Conservation (phyloP, 30 jellyfish, hydroid and myxozoan species). For the Morbakka virulenta region DNA sequence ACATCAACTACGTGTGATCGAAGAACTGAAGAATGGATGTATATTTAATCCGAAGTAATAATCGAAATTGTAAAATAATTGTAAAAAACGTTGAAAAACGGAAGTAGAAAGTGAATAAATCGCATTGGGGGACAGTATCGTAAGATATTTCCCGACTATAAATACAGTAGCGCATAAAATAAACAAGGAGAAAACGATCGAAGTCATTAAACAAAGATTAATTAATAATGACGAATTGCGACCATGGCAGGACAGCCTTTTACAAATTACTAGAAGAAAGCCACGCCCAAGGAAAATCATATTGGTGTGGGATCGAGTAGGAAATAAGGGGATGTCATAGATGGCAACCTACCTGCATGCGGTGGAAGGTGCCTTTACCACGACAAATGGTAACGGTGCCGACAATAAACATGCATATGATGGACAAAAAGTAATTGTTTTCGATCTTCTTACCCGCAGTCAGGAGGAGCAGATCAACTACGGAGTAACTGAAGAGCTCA, state of each 20-base stretch:
- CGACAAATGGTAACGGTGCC: neutral
- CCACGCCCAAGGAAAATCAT: neutral
- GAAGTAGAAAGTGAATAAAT: no score
- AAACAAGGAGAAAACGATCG: neutral
- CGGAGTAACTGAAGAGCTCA: no score
- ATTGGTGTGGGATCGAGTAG: neutral
- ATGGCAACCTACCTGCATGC: neutral
- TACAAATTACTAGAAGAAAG: neutral
- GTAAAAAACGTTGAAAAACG: no score
- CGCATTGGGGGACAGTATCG: no score
- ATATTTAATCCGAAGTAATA: no score
- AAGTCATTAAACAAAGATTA: neutral
- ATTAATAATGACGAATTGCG: neutral
- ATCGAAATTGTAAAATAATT: no score
- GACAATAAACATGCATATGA: neutral
- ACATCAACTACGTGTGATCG: neutral
- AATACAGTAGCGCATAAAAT: no score
- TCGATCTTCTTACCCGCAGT: slow-evolving; percentile 1
- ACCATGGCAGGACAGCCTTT: neutral
- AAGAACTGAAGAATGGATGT: slow-evolving; percentile 12
- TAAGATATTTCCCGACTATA: no score
- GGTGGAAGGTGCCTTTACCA: neutral
- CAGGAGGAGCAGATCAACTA: slow-evolving; percentile 4
- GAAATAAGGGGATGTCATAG: slow-evolving; percentile 3
- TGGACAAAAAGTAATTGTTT: neutral